Evolutionary conservation across 2,113 vertebrate species (phyloP), one percentile per base, ranked within the genome.

Genomic region (western clawed frog (Xenopus tropicalis)): DNA sequence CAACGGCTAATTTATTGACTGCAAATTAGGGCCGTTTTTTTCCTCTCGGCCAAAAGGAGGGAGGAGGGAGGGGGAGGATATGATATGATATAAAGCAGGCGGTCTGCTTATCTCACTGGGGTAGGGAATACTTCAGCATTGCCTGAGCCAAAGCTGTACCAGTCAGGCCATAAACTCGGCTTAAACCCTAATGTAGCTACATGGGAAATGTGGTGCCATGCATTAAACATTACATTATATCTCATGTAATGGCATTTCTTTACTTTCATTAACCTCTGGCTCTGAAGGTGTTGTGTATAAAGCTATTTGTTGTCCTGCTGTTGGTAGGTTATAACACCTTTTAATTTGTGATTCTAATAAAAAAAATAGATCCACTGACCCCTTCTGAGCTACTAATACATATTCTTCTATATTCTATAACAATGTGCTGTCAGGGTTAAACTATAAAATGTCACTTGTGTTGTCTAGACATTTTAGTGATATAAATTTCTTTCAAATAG

Each of bases 1-100:
- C 44, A 11, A 48, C 12, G 16, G 46, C 25, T 78, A 72, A 73
- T 78, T 72, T 73, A 69, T 75, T 75, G 72, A 69, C 72, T 72
- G 77, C 19, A 69, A 73, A 69, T 68, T 73, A 66, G 65, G 70
- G 73, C 58, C 70, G 11, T 67, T 68, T 56, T 72, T 21, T 29
- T 20, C 24, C 46, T 46, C 29, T 8, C 12, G 54, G 61, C 67
- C 69, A 52, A 59, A 43, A 12, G 7, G 19, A 20, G 56, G 44
- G 46, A 21, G 66, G 74, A 23, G 29, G 59, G 11, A 48, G 37
- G 3, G 46, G 64, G 72, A 29, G 37, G 42, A 29, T 23, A 24
- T 13, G 3, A 59, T 14, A 64, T 43, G 58, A 58, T 52, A 43
- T 25, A 48, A 51, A 48, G n/a, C 69, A 70, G 57, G 21, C 69